Base-by-base conservation (phyloP, 1,140 invertebrate genomes). In the Trichomalopsis sarcophagae region DNA sequence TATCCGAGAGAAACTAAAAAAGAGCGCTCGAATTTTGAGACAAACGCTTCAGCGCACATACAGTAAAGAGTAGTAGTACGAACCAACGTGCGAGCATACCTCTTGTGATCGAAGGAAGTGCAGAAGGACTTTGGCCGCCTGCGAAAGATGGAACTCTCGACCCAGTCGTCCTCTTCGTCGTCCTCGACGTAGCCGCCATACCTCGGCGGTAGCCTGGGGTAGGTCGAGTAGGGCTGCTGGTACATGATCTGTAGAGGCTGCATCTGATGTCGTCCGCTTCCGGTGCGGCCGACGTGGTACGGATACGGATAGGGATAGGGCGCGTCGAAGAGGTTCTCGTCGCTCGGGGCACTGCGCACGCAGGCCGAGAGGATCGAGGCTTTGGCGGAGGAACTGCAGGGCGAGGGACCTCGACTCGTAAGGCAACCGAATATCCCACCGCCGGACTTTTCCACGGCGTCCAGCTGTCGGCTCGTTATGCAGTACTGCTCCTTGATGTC, bases 401-500 rank as follows among this genome's bases (percentile, higher is more conserved):
- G 93, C n/a, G 93, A 94, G 74, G 91, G 92, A 36, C 92, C 92
- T 74, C 91, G 90, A 44, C 91, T 92, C 30, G 97, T 97, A 85
- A 98, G 94, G 91, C 97, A 98, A 87, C 97, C 97, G 91, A 97
- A 97, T 89, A 97, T 96, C 85, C 96, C 94, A 83, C 96, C 95
- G 88, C 96, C 90, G 93, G 95, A 91, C 94, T 95, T 94, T 91
- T 98, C 97, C 87, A 98, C 95, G 83, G 97, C 96, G 90, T 97
- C 96, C 90, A 98, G 93, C 91, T 98, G 97, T 89, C 97, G 96
- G 91, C 96, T 97, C 89, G 97, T 98, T 92, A 98, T 97, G 93
- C 98, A 98, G 93, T 98, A 98, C 91, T 98, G 97, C 89, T 97
- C 97, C 66, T 96, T 94, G 86, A 97, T 97, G 91, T 98, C 97